Conservation (phyloP, 2,113 vertebrate species). For the Chelonoidis abingdonii region DNA sequence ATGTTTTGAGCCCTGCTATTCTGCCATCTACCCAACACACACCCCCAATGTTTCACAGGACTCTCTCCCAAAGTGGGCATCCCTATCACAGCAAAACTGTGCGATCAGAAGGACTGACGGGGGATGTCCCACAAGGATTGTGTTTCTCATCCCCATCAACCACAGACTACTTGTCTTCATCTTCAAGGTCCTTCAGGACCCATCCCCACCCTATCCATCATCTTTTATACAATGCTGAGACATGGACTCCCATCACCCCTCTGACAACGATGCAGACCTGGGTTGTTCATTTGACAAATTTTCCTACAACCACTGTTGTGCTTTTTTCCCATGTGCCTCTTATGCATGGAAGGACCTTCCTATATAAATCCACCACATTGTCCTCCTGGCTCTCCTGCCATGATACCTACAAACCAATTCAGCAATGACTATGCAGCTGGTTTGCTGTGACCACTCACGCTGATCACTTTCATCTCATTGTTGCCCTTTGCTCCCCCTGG, state of each 20-base stretch:
- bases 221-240: background rate
- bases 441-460: background rate
- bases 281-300: background rate
- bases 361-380: background rate
- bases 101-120: background rate
- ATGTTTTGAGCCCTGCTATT: background rate
- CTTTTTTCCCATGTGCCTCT: background rate
- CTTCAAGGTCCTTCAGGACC: background rate
- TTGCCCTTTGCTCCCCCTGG: background rate
- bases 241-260: background rate
- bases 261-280: background rate
- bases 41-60: background rate
- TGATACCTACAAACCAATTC: background rate
- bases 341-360: background rate
- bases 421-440: background rate
- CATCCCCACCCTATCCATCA: background rate
- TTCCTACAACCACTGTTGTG: background rate
- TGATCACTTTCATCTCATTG: background rate
- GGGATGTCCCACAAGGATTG: background rate
- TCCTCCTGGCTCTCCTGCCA: background rate
- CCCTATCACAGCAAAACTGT: background rate
- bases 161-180: background rate
- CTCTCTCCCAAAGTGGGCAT: background rate
- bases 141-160: background rate
- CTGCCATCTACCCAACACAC: background rate